phyloP scores from a whole-genome alignment of 2,797 vertebrate species.

The Pterois miles region DNA sequence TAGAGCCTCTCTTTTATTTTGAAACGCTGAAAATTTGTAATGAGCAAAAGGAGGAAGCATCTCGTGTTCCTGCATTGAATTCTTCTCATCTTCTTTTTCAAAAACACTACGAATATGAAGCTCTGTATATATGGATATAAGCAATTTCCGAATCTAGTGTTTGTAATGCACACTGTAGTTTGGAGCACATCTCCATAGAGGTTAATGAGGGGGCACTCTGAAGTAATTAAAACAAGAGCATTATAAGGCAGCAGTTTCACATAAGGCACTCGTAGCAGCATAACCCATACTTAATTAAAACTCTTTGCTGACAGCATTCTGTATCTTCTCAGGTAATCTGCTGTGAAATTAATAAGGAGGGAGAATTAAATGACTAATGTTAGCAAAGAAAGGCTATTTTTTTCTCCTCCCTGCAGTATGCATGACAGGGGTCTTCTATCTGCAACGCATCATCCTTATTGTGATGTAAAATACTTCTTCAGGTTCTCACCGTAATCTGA shows the following conservation, averaged over 20 bases:
- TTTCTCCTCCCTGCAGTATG: slow-evolving; percentile 64
- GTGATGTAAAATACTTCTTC: slow-evolving; percentile 79
- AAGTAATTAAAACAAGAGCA: slow-evolving; percentile 85
- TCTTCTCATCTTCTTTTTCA: background rate
- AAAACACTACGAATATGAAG: slow-evolving; percentile 20
- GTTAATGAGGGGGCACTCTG: slow-evolving; percentile 83
- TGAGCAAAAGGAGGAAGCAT: background rate
- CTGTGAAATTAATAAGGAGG: slow-evolving; percentile 86
- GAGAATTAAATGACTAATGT: slow-evolving; percentile 81
- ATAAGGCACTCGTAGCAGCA: slow-evolving; percentile 80
- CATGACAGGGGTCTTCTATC: slow-evolving; percentile 82
- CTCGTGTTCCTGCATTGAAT: background rate
- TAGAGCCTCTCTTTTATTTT: slow-evolving; percentile 8
- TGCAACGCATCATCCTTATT: slow-evolving; percentile 79
- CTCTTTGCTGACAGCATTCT: slow-evolving; percentile 80
- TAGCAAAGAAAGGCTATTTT: slow-evolving; percentile 72
- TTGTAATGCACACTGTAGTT: slow-evolving; percentile 74
- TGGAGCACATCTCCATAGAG: slow-evolving; percentile 78
- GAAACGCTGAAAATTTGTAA: background rate
- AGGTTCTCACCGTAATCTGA: slow-evolving; percentile 83
- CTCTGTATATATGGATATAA: slow-evolving; percentile 47
- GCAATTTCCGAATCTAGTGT: slow-evolving; percentile 59
- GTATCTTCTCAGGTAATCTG: slow-evolving; percentile 87
- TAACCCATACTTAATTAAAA: slow-evolving; percentile 86
- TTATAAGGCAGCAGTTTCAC: slow-evolving; percentile 84